Percentiles rank a stretch among this genome's conserved stretches.
These are phyloP conservation scores for Zosterops hypoxanthus DNA, from an alignment of 2,113 vertebrate genomes.

Conservation along the genomic window DNA sequence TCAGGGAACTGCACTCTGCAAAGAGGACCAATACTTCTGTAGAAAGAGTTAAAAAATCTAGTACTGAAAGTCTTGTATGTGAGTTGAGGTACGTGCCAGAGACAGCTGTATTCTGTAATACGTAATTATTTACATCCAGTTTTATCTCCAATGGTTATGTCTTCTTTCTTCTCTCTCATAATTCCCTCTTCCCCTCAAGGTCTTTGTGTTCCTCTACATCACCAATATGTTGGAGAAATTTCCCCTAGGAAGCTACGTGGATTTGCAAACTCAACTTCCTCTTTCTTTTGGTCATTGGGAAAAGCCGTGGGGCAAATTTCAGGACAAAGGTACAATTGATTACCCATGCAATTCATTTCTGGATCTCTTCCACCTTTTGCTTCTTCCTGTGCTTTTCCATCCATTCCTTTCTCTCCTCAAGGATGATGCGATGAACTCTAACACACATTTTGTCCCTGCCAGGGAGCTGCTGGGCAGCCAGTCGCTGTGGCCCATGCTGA, in stretches of 20 bases:
- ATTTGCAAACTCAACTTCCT: constrained; percentile 73
- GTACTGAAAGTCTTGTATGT: background rate
- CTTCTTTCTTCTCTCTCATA: background rate
- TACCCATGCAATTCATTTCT: background rate
- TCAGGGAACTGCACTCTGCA: background rate
- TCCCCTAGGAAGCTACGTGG: constrained; percentile 78
- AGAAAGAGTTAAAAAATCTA: background rate
- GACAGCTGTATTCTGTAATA: background rate
- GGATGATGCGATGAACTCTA: background rate
- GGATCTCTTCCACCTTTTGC: background rate
- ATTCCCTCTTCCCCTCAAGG: constrained; percentile 20
- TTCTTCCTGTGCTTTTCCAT: background rate
- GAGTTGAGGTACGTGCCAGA: background rate
- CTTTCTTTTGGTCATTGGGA: constrained; percentile 75
- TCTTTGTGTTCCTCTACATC: constrained; percentile 61
- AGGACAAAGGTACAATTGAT: constrained; percentile 79
- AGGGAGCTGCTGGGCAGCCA: constrained; percentile 85
- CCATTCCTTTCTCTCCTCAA: background rate
- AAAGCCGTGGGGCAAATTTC: constrained; percentile 84
- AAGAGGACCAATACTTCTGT: background rate
- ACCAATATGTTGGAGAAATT: constrained; percentile 80
- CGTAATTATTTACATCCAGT: background rate
- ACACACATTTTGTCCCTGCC: background rate
- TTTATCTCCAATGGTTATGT: background rate
- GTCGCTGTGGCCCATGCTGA: constrained; percentile 82